phyloP scores from a whole-genome alignment of 2,888 invertebrate genomes.

The Julus scandinavius region DNA sequence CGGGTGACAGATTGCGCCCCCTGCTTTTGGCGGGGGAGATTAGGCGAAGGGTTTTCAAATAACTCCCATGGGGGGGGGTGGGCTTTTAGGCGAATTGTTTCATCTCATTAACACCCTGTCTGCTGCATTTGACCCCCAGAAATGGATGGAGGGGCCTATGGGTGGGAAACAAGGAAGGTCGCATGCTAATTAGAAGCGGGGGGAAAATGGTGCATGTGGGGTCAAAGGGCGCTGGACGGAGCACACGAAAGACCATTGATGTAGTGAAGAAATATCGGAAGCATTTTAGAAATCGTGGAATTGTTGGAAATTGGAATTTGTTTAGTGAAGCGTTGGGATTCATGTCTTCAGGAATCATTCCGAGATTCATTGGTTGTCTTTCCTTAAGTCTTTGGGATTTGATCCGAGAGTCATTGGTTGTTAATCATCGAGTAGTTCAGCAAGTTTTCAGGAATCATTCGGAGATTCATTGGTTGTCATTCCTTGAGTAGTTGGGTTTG shows the following conservation, averaged over 20 bases:
- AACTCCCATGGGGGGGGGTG: background rate
- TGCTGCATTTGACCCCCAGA: background rate
- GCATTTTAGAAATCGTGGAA: too few relatives aligned
- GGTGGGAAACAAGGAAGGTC: background rate
- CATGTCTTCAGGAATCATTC: background rate
- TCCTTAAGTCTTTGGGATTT: too few relatives aligned
- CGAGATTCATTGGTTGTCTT: too few relatives aligned
- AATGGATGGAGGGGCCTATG: background rate
- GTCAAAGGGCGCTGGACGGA: background rate
- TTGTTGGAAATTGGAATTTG: too few relatives aligned
- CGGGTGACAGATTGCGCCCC: conserved; percentile 42
- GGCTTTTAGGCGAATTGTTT: conserved; percentile 30
- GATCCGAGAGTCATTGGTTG: too few relatives aligned
- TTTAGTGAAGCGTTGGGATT: background rate
- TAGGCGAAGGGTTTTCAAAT: background rate
- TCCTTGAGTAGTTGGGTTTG: too few relatives aligned
- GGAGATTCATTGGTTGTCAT: too few relatives aligned
- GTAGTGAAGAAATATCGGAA: too few relatives aligned
- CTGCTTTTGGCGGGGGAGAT: background rate
- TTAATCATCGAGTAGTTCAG: too few relatives aligned
- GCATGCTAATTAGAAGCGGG: background rate
- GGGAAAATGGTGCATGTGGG: background rate
- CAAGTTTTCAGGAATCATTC: too few relatives aligned
- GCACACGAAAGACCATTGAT: background rate
- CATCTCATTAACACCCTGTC: conserved; percentile 16